Evolutionary conservation across 2,113 vertebrate genomes (phyloP).

Genomic region (Corythaeola cristata): DNA sequence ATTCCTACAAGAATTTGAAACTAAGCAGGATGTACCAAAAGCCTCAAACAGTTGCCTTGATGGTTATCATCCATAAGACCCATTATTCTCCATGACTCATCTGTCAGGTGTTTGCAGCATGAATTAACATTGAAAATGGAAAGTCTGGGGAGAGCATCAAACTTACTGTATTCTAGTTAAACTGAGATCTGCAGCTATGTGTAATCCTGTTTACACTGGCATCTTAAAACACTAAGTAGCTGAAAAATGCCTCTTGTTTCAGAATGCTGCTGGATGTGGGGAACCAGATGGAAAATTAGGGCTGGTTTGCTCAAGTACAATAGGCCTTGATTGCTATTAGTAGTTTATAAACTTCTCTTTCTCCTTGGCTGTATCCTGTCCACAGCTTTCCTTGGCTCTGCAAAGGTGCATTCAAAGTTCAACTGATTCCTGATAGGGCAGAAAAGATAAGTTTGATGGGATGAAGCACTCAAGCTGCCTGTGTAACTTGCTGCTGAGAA

Average conservation of each 20-base stretch:
- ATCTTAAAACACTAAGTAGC: background rate
- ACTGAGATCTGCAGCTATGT: background rate
- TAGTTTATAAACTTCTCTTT: background rate
- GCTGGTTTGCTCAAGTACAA: background rate
- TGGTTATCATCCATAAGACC: background rate
- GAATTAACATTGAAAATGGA: background rate
- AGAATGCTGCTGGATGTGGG: background rate
- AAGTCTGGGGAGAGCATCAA: background rate
- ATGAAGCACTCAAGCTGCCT: background rate
- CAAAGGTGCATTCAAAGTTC: background rate
- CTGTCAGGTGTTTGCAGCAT: background rate
- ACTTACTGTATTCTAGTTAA: background rate
- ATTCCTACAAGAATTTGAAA: background rate
- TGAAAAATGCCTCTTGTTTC: background rate
- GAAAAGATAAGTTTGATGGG: background rate
- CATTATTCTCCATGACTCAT: background rate
- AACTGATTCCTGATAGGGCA: background rate
- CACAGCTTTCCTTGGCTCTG: background rate
- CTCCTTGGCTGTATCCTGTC: background rate
- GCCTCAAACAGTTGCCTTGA: background rate
- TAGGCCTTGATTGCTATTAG: background rate
- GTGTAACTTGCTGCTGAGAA: background rate
- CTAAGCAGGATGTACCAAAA: background rate
- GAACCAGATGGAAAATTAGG: background rate
- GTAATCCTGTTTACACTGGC: background rate